Conservation (phyloP, 2,113 vertebrate genomes). For the Halcyon malimbica region DNA sequence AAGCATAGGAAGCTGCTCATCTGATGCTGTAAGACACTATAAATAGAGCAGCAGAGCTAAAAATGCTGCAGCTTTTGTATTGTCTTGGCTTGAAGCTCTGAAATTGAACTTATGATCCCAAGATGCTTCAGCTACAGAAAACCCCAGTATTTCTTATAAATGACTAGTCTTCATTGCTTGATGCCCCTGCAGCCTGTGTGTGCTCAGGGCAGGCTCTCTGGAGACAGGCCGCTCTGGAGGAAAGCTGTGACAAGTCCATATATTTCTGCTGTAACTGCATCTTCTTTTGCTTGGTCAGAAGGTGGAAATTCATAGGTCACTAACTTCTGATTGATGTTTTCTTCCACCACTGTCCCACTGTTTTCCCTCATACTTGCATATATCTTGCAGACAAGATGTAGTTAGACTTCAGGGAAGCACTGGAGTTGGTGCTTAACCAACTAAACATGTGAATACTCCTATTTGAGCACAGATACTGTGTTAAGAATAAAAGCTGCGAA, state of each 20-base stretch:
- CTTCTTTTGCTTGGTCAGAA: background rate
- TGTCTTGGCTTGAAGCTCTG: slow-evolving; percentile 12
- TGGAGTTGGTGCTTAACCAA: background rate
- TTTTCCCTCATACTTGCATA: background rate
- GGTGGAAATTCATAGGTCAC: background rate
- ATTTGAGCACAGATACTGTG: background rate
- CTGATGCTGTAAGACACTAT: background rate
- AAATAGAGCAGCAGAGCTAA: slow-evolving; percentile 53
- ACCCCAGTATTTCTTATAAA: background rate
- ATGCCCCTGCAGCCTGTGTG: background rate
- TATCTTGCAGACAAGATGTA: background rate
- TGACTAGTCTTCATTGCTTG: background rate
- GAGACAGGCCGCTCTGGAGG: background rate
- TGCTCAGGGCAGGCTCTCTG: background rate
- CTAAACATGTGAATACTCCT: background rate
- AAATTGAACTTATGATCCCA: background rate
- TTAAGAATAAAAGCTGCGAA: background rate
- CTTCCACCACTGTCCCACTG: background rate
- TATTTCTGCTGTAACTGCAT: background rate
- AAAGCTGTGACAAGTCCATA: background rate
- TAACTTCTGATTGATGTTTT: background rate
- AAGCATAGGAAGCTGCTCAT: slow-evolving; percentile 6
- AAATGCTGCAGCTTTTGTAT: slow-evolving; percentile 15
- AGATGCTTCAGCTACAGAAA: background rate
- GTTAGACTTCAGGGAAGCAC: background rate